These are phyloP conservation scores for Drosophila punjabiensis DNA, from an alignment of 1,140 invertebrate species.

Conservation along the genomic window DNA sequence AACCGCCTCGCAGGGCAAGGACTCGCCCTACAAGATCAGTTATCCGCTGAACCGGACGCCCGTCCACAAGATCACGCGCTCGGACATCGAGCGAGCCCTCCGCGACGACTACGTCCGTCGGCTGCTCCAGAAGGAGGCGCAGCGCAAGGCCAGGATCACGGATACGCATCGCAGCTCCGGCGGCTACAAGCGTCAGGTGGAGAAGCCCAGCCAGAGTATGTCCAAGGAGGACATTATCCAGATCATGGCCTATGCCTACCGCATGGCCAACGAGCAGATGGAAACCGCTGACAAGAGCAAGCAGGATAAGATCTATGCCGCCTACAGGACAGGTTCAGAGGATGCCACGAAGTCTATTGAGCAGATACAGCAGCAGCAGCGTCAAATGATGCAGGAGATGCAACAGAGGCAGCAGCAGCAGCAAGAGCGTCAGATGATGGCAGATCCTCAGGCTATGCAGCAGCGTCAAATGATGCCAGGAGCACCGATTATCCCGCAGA, in stretches of 20 bases:
- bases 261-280: constrained; percentile 63
- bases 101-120: constrained; percentile 71
- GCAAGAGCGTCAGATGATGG: constrained; percentile 37
- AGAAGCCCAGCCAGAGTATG: constrained; percentile 13
- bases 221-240: constrained; percentile 75
- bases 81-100: constrained; percentile 72
- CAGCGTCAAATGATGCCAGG: constrained; percentile 19
- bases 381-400: not conserved
- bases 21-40: constrained; percentile 39
- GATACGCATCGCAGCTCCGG: not conserved
- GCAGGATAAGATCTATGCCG: constrained; percentile 54
- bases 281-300: constrained; percentile 11
- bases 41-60: constrained; percentile 70
- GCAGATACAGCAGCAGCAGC: not conserved
- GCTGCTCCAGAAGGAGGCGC: constrained; percentile 64
- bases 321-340: constrained; percentile 27
- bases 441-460: constrained; percentile 21
- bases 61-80: constrained; percentile 73
- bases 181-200: constrained; percentile 63
- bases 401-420: constrained; percentile 10
- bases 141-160: constrained; percentile 32
- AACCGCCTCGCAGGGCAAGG: not conserved
- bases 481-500: not conserved
- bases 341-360: not conserved
- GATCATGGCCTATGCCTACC: constrained; percentile 78